Evolutionary conservation across 23 tunicate species (phyloP).

Genomic region (Aplidium turbinatum): DNA sequence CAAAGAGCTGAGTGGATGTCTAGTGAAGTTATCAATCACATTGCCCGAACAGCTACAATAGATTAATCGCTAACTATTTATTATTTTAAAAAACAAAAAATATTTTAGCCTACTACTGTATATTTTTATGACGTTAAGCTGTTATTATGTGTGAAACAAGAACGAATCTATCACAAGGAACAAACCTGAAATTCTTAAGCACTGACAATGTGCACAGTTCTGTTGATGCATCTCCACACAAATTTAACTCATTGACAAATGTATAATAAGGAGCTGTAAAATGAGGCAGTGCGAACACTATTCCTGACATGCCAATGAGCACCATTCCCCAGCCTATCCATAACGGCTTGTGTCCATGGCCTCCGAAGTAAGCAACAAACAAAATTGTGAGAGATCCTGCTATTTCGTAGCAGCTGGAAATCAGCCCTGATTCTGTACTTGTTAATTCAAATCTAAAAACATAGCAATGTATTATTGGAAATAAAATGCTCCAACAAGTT

Average conservation of each 20-base stretch:
- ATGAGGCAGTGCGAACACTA: slow-evolving; percentile 79
- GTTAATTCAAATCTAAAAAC: slow-evolving; percentile 68
- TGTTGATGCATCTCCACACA: slow-evolving; percentile 35
- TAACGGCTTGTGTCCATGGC: slow-evolving; percentile 68
- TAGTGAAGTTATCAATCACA: too few species aligned
- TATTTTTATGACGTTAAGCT: too few species aligned
- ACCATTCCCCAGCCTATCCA: slow-evolving; percentile 86
- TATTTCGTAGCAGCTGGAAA: slow-evolving; percentile 74
- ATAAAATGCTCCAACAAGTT: too few species aligned
- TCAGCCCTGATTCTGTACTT: slow-evolving; percentile 79
- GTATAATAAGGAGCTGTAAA: slow-evolving; percentile 69
- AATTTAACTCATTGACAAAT: slow-evolving; percentile 14
- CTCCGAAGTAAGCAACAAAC: slow-evolving; percentile 77
- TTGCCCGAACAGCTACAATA: too few species aligned
- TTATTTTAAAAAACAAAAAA: too few species aligned
- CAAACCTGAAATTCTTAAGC: slow-evolving; percentile 49
- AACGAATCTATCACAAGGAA: too few species aligned
- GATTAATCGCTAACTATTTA: too few species aligned
- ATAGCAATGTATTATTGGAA: too few species aligned
- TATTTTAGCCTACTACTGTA: too few species aligned
- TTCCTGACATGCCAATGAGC: slow-evolving; percentile 57
- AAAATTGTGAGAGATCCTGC: slow-evolving; percentile 41
- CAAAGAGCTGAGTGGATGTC: too few species aligned
- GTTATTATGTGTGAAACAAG: too few species aligned
- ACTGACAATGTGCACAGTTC: slow-evolving; percentile 26